phyloP scores from a whole-genome alignment of 2,113 vertebrate species.

The Amazona vittata region DNA sequence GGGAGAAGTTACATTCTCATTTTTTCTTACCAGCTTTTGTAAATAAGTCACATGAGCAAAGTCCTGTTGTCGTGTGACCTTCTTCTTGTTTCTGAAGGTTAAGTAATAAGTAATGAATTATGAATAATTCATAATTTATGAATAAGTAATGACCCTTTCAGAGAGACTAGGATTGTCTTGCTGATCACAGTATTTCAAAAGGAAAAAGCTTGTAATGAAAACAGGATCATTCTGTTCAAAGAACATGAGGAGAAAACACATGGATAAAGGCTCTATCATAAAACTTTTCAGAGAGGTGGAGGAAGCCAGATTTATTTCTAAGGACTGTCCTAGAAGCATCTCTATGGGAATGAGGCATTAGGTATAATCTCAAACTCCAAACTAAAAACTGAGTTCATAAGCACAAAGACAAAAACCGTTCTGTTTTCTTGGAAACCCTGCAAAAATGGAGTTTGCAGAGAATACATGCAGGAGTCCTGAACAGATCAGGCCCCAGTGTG shows the following conservation, averaged over 20 bases:
- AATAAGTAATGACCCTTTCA: conserved; percentile 44
- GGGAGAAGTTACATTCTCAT: not conserved
- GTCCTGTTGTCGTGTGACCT: not conserved
- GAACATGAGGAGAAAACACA: not conserved
- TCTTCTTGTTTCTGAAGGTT: conserved; percentile 38
- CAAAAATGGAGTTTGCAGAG: not conserved
- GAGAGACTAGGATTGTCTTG: not conserved
- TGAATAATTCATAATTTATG: conserved; percentile 59
- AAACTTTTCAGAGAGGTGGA: not conserved
- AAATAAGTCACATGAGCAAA: not conserved
- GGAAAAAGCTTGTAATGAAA: not conserved
- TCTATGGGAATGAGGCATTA: not conserved
- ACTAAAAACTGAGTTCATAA: not conserved
- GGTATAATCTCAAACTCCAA: not conserved
- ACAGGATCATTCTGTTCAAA: not conserved
- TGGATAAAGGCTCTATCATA: not conserved
- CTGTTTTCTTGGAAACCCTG: not conserved
- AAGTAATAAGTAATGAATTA: conserved; percentile 61
- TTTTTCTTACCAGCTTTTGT: conserved; percentile 3
- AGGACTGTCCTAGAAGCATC: not conserved
- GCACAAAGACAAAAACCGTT: not conserved
- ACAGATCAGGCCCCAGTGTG: not conserved
- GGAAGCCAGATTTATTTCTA: not conserved
- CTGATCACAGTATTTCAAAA: not conserved
- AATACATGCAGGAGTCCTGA: not conserved